These are phyloP conservation scores for Athetis lepigone DNA, from an alignment of 2,888 invertebrate genomes.

Conservation along the genomic window DNA sequence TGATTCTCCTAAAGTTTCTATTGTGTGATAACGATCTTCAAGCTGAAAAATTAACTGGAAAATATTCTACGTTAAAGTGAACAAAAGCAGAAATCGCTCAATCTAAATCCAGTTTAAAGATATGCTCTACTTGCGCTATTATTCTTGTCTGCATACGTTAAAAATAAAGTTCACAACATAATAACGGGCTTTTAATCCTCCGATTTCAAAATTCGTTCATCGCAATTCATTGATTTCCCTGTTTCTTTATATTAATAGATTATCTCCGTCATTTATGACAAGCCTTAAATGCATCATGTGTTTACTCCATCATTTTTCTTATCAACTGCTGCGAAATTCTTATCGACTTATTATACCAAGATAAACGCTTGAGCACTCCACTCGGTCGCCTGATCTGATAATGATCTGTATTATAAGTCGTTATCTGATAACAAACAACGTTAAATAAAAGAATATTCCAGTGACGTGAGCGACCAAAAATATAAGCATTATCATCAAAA, in stretches of 20 bases:
- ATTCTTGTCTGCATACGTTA: no score
- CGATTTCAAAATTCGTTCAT: no score
- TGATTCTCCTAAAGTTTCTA: conserved; percentile 4
- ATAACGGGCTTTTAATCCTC: no score
- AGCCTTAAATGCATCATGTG: conserved; percentile 35
- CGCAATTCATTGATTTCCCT: no score
- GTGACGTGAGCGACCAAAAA: conserved; percentile 12
- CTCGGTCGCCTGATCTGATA: conserved; percentile 63
- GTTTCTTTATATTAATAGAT: no score
- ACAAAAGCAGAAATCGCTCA: neutral
- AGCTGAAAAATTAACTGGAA: neutral
- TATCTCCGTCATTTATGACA: neutral
- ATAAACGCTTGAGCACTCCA: conserved; percentile 61
- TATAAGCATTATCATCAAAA: no score
- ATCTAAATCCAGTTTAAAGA: neutral
- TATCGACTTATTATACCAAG: conserved; percentile 60
- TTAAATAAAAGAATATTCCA: conserved; percentile 43
- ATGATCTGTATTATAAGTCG: conserved; percentile 53
- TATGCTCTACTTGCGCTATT: no score
- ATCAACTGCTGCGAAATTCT: conserved; percentile 57
- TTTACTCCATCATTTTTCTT: conserved; percentile 39
- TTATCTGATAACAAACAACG: conserved; percentile 46
- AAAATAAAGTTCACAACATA: no score
- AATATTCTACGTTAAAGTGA: no score
- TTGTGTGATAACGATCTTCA: neutral